Evolutionary conservation across 2,797 vertebrate species (phyloP).

Genomic region (Hoplostethus mediterraneus): DNA sequence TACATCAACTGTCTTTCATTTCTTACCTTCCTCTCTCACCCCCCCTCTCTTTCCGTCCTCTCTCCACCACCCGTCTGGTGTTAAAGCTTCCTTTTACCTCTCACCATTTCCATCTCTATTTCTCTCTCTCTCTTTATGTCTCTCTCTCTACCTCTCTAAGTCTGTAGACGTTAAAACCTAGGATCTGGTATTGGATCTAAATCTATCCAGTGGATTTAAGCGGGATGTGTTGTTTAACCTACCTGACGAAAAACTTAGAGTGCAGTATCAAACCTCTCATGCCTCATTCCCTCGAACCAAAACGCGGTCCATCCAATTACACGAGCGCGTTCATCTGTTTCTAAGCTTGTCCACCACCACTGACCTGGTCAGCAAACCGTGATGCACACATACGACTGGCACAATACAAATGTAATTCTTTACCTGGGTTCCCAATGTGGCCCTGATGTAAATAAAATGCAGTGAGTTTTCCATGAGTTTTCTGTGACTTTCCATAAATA

Average conservation of each 20-base stretch:
- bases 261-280: conserved; percentile 3
- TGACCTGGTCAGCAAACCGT: not conserved
- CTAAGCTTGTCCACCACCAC: not conserved
- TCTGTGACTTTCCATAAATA: too few relatives aligned
- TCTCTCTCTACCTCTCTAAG: not conserved
- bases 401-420: not conserved
- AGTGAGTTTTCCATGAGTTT: too few relatives aligned
- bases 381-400: not conserved
- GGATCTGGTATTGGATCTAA: conserved; percentile 14
- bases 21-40: not conserved
- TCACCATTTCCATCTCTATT: not conserved
- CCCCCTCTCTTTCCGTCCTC: not conserved
- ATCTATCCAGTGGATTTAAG: conserved; percentile 21
- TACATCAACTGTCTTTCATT: conserved; percentile 16
- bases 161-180: conserved; percentile 9
- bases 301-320: not conserved
- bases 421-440: not conserved
- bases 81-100: not conserved
- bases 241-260: conserved; percentile 10
- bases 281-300: not conserved
- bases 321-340: not conserved
- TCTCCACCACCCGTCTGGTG: not conserved
- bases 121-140: too few relatives aligned
- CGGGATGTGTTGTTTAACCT: conserved; percentile 2
- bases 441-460: too few relatives aligned